These are phyloP conservation scores for Enteromius treurensis DNA, from an alignment of 2,797 vertebrate species.

Conservation along the genomic window DNA sequence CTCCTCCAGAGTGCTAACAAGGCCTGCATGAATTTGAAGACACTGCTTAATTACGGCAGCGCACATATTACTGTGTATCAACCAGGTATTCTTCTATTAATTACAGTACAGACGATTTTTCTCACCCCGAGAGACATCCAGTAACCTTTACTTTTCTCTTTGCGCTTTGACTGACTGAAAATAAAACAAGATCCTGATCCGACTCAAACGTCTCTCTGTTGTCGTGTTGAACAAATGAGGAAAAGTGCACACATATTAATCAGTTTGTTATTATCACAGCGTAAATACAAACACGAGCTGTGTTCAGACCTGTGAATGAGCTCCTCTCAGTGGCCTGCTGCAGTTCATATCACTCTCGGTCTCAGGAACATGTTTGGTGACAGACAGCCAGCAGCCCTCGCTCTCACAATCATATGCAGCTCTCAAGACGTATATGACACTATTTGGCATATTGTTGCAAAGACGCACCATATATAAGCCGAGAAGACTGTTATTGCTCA, in stretches of 20 bases:
- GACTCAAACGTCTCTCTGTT: not conserved
- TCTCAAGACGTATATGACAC: not conserved
- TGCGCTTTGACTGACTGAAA: conserved; percentile 45
- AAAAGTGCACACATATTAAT: not conserved
- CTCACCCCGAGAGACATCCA: conserved; percentile 61
- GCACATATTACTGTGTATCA: conserved; percentile 75
- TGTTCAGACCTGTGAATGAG: conserved; percentile 18
- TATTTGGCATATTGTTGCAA: not conserved
- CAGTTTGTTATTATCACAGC: not conserved
- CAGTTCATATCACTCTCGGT: conserved; percentile 1
- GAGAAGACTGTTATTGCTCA: conserved; percentile 8
- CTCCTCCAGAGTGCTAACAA: conserved; percentile 74
- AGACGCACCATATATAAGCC: not conserved
- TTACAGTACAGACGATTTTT: conserved; percentile 68
- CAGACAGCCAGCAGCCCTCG: not conserved
- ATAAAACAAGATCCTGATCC: not conserved
- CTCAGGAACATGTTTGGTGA: not conserved
- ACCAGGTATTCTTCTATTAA: conserved; percentile 70
- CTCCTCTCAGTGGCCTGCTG: conserved; percentile 36
- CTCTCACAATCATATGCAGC: not conserved
- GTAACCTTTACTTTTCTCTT: conserved; percentile 72
- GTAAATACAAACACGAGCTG: conserved; percentile 13
- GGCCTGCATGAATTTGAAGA: conserved; percentile 68
- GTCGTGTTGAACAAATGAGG: conserved; percentile 5
- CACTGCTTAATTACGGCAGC: conserved; percentile 75